Evolutionary conservation across 2,888 invertebrate genomes (phyloP).

Genomic region (Rhaphigaster nebulosa): DNA sequence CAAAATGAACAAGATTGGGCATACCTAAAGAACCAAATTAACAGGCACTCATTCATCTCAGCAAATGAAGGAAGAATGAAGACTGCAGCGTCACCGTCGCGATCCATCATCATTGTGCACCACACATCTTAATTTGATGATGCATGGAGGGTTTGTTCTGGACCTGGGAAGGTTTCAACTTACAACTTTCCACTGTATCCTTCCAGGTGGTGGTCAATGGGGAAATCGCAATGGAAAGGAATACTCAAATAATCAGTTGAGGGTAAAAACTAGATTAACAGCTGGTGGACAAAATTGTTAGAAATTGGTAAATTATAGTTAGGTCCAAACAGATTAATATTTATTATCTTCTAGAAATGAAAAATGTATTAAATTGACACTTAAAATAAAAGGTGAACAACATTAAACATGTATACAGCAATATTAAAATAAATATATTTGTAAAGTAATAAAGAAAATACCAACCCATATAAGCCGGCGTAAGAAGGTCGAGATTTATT

Average conservation of each 20-base stretch:
- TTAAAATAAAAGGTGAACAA: too few species aligned
- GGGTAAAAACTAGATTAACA: not conserved
- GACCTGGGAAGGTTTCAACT: not conserved
- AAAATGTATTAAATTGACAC: too few species aligned
- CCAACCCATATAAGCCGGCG: too few species aligned
- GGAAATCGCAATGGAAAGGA: not conserved
- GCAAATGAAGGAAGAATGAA: not conserved
- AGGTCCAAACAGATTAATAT: too few species aligned
- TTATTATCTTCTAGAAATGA: too few species aligned
- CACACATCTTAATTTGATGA: not conserved
- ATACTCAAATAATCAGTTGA: not conserved
- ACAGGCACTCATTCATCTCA: not conserved
- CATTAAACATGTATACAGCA: too few species aligned
- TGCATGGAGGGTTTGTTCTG: not conserved
- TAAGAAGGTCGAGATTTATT: too few species aligned
- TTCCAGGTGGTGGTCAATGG: not conserved
- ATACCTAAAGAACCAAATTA: not conserved
- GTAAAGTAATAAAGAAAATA: too few species aligned
- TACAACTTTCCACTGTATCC: not conserved
- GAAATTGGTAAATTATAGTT: too few species aligned
- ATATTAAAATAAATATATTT: too few species aligned
- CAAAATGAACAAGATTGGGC: not conserved
- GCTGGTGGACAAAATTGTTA: too few species aligned
- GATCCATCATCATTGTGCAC: not conserved
- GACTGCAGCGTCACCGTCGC: not conserved